Evolutionary conservation across 37 sponge, comb jelly and placozoan genomes (phyloP), one percentile per base, ranked within the genome.

Genomic region (Axinella damicornis): DNA sequence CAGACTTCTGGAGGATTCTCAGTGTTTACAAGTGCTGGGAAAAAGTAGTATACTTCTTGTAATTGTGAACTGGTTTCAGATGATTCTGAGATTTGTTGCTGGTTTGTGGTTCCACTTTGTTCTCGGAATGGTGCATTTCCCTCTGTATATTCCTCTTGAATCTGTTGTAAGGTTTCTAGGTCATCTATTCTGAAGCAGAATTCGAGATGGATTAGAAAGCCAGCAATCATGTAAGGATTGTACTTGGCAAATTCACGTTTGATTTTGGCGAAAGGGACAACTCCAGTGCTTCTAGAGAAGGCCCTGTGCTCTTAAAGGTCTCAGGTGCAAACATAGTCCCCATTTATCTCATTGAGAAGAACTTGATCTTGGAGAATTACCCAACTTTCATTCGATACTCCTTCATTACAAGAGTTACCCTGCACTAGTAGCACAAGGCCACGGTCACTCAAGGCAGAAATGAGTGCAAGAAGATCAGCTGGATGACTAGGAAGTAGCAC

Each of bases 311-410:
- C 81, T 28, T 0, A 67, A 80, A 80, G 4, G 5, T 4, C 28
- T 13, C 38, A 12, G 81, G 81, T 53, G 81, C 81, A 80, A 80
- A 80, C 30, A 80, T 2, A 36, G 38, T 41, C n/a, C 2, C 54
- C 81, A 24, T 80, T 33, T 31, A 80, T 38, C n/a, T 67, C 30
- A 40, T n/a, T 25, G 2, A 80, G 69, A 24, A 80, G 81, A 28
- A n/a, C 66, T 41, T 65, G 37, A 30, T 20, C 55, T 46, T 67
- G 40, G 19, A 80, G 71, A 22, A 80, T 68, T n/a, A 80, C 34
- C 68, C 64, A 65, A 52, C 71, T 67, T 39, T 67, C n/a, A n/a
- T n/a, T n/a, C n/a, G n/a, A n/a, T n/a, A n/a, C n/a, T n/a, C n/a
- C 81, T 0, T 22, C 18, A 2, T 37, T 28, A 30, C 40, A 35